Evolutionary conservation across 1,140 invertebrate genomes (phyloP).

Genomic region (Schmidtea mediterranea): DNA sequence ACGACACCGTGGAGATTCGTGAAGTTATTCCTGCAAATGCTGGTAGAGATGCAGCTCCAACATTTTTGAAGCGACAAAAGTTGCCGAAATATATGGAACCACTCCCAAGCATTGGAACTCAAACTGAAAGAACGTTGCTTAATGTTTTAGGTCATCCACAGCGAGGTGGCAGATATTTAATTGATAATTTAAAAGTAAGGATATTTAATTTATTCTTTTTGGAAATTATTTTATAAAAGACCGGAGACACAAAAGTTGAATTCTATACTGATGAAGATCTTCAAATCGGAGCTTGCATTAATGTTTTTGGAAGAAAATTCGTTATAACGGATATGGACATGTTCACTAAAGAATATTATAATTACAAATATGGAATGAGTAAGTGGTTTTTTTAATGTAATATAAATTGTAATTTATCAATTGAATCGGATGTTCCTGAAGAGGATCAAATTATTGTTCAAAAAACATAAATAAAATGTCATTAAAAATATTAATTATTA

Average conservation of each 20-base stretch:
- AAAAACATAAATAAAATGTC: no score
- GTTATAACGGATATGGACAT: conserved; percentile 24
- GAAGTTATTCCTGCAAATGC: conserved; percentile 15
- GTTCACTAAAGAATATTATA: conserved; percentile 30
- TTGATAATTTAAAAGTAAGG: conserved; percentile 25
- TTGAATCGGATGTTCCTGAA: no score
- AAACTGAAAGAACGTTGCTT: conserved; percentile 35
- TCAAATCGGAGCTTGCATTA: conserved; percentile 28
- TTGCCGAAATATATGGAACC: conserved; percentile 21
- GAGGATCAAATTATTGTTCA: no score
- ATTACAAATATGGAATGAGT: conserved; percentile 26
- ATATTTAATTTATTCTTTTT: not conserved
- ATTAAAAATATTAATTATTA: no score
- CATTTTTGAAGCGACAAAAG: conserved; percentile 20
- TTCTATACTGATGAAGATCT: conserved; percentile 46
- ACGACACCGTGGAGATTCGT: conserved; percentile 27
- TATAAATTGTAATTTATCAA: no score
- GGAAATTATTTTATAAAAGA: conserved; percentile 13
- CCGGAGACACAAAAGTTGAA: conserved; percentile 23
- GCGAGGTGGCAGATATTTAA: conserved; percentile 34
- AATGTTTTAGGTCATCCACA: conserved; percentile 40
- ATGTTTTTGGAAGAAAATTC: conserved; percentile 23
- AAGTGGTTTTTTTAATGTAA: no score
- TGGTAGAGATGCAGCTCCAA: conserved; percentile 22
- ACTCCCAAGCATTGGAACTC: conserved; percentile 34